Base-by-base conservation (phyloP, 2,797 vertebrate genomes). In the Nyctibius grandis region DNA sequence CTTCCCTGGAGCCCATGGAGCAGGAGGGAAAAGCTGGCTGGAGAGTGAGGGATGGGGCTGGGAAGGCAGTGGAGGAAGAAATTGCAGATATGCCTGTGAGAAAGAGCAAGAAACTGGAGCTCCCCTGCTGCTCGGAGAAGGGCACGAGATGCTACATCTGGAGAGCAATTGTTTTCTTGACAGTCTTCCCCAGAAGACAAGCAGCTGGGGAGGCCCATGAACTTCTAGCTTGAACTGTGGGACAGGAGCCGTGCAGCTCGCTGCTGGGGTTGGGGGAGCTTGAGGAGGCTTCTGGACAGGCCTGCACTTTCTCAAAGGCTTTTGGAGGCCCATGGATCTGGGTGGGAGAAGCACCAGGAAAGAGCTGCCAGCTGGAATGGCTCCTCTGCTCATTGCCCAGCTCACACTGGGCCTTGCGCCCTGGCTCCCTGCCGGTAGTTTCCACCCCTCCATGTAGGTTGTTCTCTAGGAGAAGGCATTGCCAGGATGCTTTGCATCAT, bases 261-360 rank as follows among this genome's bases (percentile, higher is more conserved):
- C n/a, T 76, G 31, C 57, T 65, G 53, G 50, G 25, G 7, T 6
- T 67, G 34, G 18, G 11, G 33, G 61, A 75, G 51, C 22, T 74
- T 9, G 1, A 18, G 38, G 38, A 47, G 47, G 23, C 40, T 63
- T 93, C 45, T 44, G 73, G 64, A 53, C 4, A 17, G 21, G 76
- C 16, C 90, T 97, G 94, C 28, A 54, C 45, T 91, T 95, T 91
- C 69, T 93, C 91, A 88, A 63, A 86, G 38, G 20, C 42, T 86
- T 93, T 78, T 83, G 69, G 53, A 77, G 54, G 42, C 26, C 6
- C 40, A n/a, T 1, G 1, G 68, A 89, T 34, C 29, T 51, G 65
- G 10, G 48, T 60, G 67, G 54, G 36, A 95, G 85, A 74, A 73
- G 56, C 25, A 38, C 20, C n/a, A 56, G 68, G 25, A 25, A 74